phyloP scores from a whole-genome alignment of 2,113 vertebrate species.

The Melospiza georgiana region DNA sequence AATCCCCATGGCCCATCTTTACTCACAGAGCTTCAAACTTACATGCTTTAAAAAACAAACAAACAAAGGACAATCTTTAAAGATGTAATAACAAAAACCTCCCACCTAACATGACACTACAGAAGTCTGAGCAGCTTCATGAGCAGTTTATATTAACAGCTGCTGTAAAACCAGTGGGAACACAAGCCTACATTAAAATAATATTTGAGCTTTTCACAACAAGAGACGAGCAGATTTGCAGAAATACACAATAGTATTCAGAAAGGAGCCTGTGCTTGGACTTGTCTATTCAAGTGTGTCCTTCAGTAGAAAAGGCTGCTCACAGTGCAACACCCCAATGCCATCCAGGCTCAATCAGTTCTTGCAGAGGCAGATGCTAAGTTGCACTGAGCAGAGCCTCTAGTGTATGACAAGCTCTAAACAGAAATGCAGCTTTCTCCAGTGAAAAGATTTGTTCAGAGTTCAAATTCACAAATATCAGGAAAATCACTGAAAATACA shows the following conservation, averaged over 20 bases:
- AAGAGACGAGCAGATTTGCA: background rate
- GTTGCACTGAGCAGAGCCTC: background rate
- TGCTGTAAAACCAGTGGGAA: conserved; percentile 19
- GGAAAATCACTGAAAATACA: background rate
- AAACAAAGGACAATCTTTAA: background rate
- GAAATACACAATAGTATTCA: background rate
- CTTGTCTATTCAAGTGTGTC: background rate
- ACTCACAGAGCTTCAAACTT: conserved; percentile 26
- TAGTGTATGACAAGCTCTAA: background rate
- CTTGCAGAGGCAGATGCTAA: background rate
- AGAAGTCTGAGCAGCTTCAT: background rate
- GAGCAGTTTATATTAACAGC: conserved; percentile 25
- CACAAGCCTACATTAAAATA: background rate
- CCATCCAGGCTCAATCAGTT: background rate
- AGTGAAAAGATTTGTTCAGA: background rate
- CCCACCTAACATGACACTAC: background rate
- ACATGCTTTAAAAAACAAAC: background rate
- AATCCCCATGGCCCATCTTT: background rate
- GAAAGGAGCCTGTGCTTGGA: background rate
- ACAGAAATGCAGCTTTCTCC: background rate
- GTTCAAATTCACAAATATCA: background rate
- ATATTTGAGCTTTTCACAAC: background rate
- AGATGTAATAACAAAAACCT: background rate
- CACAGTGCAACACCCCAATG: background rate
- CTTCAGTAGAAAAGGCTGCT: background rate